Evolutionary conservation across 1,140 invertebrate genomes (phyloP).

Genomic region (Maconellicoccus hirsutus): DNA sequence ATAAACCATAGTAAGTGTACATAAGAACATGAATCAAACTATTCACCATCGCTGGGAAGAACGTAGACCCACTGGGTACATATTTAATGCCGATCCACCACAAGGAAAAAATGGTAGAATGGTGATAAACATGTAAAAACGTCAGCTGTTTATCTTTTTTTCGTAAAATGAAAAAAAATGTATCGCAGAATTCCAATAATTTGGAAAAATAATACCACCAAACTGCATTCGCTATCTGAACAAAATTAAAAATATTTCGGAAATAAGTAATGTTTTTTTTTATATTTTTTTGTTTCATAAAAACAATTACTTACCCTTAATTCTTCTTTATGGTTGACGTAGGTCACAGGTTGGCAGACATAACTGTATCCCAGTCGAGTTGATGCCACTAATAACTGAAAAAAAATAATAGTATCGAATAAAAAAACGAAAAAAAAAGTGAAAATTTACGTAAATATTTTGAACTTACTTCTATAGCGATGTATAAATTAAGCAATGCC

Average conservation of each 20-base stretch:
- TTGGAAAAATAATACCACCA: slow-evolving; percentile 98
- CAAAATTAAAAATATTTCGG: too few relatives aligned
- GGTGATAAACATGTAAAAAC: slow-evolving; percentile 84
- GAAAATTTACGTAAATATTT: neutral
- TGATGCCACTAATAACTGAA: slow-evolving; percentile 59
- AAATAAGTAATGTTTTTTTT: slow-evolving; percentile 6
- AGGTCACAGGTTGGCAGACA: slow-evolving; percentile 76
- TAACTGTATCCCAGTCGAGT: slow-evolving; percentile 72
- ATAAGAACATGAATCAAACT: slow-evolving; percentile 79
- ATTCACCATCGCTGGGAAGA: slow-evolving; percentile 79
- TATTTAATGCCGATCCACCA: slow-evolving; percentile 97
- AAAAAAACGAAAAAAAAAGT: neutral
- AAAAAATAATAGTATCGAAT: neutral
- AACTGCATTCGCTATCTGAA: slow-evolving; percentile 77
- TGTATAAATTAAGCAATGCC: slow-evolving; percentile 74
- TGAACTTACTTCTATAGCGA: slow-evolving; percentile 53
- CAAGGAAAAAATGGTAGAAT: slow-evolving; percentile 80
- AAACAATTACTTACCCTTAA: slow-evolving; percentile 56
- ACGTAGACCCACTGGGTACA: slow-evolving; percentile 85
- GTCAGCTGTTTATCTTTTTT: slow-evolving; percentile 80
- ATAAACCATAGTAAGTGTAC: slow-evolving; percentile 75
- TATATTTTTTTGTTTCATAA: too few relatives aligned
- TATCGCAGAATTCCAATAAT: slow-evolving; percentile 85
- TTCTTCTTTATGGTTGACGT: slow-evolving; percentile 68
- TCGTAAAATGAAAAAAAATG: slow-evolving; percentile 77